These are phyloP conservation scores for Acyrthosiphon pisum DNA, from an alignment of 1,140 invertebrate species.

Conservation along the genomic window DNA sequence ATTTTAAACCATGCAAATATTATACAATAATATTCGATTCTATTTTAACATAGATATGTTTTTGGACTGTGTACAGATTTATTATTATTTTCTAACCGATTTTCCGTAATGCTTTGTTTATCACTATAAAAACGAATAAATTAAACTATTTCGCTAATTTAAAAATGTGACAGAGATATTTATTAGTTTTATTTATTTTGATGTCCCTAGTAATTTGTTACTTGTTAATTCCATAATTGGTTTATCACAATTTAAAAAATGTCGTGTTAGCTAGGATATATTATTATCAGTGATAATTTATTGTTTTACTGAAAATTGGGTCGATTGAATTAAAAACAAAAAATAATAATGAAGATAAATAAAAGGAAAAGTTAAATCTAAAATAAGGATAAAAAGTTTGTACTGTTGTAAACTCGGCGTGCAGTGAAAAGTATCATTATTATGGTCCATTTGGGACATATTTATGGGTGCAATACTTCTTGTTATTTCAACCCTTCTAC, in stretches of 20 bases:
- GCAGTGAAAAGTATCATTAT: neutral
- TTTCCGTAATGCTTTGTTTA: too few relatives aligned
- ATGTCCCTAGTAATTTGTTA: neutral
- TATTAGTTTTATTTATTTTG: neutral
- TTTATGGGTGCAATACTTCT: neutral
- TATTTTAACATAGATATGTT: neutral
- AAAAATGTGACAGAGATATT: neutral
- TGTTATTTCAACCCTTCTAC: neutral
- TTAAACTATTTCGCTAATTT: neutral
- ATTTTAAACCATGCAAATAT: neutral
- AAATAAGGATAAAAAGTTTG: neutral
- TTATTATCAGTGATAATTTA: neutral
- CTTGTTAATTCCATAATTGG: neutral
- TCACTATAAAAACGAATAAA: too few relatives aligned
- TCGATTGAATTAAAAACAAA: neutral
- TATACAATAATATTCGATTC: neutral
- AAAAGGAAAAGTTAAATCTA: neutral
- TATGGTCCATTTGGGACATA: conserved; percentile 13
- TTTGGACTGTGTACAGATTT: too few relatives aligned
- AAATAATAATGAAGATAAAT: conserved; percentile 5
- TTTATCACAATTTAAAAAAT: neutral
- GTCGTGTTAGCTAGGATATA: neutral
- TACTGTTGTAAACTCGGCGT: neutral
- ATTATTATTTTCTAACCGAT: too few relatives aligned
- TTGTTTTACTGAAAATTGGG: neutral